These are phyloP conservation scores for Physocephala rufipes DNA, from an alignment of 2,888 invertebrate genomes.

Conservation along the genomic window DNA sequence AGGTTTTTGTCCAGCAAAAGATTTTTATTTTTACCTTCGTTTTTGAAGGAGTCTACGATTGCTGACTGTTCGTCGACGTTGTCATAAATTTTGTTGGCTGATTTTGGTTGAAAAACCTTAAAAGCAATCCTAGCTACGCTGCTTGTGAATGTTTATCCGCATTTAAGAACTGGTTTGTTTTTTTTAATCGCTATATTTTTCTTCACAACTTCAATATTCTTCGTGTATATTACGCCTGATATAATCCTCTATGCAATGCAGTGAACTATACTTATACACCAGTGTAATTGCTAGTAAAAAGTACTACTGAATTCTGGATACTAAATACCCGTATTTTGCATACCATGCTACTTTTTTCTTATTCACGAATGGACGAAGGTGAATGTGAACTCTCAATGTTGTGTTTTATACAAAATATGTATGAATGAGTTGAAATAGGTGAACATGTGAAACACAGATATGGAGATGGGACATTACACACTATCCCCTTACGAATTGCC, in stretches of 20 bases:
- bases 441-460: too few relatives aligned
- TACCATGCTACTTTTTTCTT: slow-evolving; percentile 2
- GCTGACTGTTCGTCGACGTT: slow-evolving; percentile 27
- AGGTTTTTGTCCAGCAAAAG: slow-evolving; percentile 2
- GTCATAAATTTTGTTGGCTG: slow-evolving; percentile 24
- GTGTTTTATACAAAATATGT: too few relatives aligned
- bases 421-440: too few relatives aligned
- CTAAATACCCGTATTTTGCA: background rate
- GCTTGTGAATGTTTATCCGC: background rate
- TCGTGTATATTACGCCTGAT: background rate
- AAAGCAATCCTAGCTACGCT: slow-evolving; percentile 9
- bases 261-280: background rate
- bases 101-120: background rate
- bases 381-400: background rate
- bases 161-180: background rate
- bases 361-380: background rate
- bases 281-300: background rate
- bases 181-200: slow-evolving; percentile 1
- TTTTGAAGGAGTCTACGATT: slow-evolving; percentile 18
- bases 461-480: too few relatives aligned
- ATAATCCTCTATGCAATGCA: background rate
- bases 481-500: too few relatives aligned
- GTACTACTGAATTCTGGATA: background rate
- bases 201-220: background rate
- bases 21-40: slow-evolving; percentile 31